phyloP scores from a whole-genome alignment of 2,888 invertebrate genomes.

The Aphelenchoides bicaudatus region DNA sequence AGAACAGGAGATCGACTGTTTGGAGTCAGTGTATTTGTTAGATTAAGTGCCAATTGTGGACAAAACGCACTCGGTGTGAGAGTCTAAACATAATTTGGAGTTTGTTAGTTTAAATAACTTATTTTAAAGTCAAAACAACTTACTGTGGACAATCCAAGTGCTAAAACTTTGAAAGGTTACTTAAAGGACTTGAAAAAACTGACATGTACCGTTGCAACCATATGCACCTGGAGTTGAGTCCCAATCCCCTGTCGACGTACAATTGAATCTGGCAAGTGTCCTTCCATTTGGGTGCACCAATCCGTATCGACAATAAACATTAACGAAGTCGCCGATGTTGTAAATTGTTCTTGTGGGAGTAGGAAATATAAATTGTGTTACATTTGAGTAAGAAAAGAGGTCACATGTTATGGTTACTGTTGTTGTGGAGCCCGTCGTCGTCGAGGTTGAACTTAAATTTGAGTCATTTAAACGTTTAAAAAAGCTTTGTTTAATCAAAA shows the following conservation, averaged over 20 bases:
- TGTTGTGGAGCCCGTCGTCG: too few relatives aligned
- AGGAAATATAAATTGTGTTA: too few relatives aligned
- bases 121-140: too few relatives aligned
- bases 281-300: constrained; percentile 6
- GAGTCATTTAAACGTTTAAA: too few relatives aligned
- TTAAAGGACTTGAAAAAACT: too few relatives aligned
- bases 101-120: neutral
- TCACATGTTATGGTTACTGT: too few relatives aligned
- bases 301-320: constrained; percentile 59
- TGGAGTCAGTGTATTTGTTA: constrained; percentile 5
- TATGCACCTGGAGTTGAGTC: constrained; percentile 4
- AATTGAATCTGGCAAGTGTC: neutral
- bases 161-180: neutral
- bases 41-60: constrained; percentile 6
- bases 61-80: neutral
- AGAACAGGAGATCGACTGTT: neutral
- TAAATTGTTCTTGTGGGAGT: too few relatives aligned
- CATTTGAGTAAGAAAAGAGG: too few relatives aligned
- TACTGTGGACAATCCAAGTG: constrained; percentile 7
- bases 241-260: neutral
- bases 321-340: too few relatives aligned
- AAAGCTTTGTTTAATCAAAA: too few relatives aligned
- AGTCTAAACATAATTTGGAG: neutral
- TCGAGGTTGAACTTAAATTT: too few relatives aligned
- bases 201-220: too few relatives aligned